phyloP scores from a whole-genome alignment of 2,797 vertebrate genomes.

The Furcifer pardalis region DNA sequence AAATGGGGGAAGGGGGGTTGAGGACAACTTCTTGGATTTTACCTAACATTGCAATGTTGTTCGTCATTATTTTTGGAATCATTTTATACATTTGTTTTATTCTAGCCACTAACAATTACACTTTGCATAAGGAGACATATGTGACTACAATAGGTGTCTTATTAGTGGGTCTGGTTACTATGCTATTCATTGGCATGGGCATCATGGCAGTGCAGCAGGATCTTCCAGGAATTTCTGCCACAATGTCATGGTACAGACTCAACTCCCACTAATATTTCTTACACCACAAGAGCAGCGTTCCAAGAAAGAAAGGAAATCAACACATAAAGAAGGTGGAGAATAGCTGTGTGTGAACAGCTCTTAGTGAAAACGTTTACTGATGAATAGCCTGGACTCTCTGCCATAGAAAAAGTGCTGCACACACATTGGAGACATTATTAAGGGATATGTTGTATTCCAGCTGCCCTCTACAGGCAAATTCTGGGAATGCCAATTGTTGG shows the following conservation, averaged over 20 bases:
- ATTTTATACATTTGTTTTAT: neutral
- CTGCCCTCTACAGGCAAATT: conserved; percentile 69
- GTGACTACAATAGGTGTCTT: neutral
- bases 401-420: neutral
- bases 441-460: conserved; percentile 35
- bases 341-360: conserved; percentile 3
- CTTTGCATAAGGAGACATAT: neutral
- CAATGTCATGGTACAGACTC: too few species aligned
- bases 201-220: neutral
- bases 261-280: neutral
- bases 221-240: neutral
- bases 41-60: neutral
- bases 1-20: neutral
- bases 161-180: neutral
- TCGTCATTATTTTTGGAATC: neutral
- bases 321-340: neutral
- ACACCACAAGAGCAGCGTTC: neutral
- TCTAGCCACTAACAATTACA: neutral
- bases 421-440: neutral
- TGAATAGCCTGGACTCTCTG: conserved; percentile 1
- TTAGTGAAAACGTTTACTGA: neutral
- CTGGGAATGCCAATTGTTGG: conserved; percentile 52
- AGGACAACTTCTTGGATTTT: neutral
- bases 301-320: conserved; percentile 10
- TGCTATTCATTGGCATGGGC: neutral